Percentiles rank a stretch among this genome's conserved stretches.
phyloP scores from a whole-genome alignment of 2,888 invertebrate species.

The Megamerina dolium region DNA sequence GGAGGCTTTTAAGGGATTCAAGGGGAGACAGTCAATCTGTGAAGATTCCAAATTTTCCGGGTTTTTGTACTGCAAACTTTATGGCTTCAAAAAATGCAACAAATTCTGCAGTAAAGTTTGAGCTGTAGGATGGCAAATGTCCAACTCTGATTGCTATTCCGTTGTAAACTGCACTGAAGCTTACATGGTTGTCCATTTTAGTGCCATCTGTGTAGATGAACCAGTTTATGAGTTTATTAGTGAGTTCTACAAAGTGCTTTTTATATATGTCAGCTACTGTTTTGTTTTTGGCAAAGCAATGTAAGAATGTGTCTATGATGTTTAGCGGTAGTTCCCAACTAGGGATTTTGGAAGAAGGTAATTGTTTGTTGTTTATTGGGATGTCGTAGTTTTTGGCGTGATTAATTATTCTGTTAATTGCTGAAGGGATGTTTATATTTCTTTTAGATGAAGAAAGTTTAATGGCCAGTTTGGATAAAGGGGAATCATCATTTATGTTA shows the following conservation, averaged over 20 bases:
- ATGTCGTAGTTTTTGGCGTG: no score
- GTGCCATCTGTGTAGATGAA: background rate
- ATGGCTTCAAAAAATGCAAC: conserved; percentile 1
- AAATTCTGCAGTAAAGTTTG: background rate
- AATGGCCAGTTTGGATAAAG: background rate
- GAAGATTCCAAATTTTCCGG: background rate
- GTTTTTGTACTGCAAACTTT: background rate
- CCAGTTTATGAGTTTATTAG: background rate
- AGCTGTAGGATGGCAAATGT: background rate
- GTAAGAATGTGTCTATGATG: no score
- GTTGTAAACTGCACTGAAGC: no score
- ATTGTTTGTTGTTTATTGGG: no score
- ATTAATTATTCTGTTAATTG: background rate
- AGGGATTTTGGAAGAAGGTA: no score
- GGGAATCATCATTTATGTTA: background rate
- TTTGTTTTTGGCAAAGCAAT: background rate
- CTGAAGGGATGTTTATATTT: background rate
- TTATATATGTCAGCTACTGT: background rate
- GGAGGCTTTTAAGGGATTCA: background rate
- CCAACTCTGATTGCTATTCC: background rate
- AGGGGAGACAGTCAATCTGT: background rate
- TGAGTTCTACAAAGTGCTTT: background rate
- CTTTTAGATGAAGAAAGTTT: background rate
- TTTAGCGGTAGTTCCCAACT: no score
- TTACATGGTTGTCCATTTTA: background rate